Percentiles rank a stretch among this genome's conserved stretches.
Conservation (phyloP, 2,797 vertebrate species). For the Ctenosaura bakeri region DNA sequence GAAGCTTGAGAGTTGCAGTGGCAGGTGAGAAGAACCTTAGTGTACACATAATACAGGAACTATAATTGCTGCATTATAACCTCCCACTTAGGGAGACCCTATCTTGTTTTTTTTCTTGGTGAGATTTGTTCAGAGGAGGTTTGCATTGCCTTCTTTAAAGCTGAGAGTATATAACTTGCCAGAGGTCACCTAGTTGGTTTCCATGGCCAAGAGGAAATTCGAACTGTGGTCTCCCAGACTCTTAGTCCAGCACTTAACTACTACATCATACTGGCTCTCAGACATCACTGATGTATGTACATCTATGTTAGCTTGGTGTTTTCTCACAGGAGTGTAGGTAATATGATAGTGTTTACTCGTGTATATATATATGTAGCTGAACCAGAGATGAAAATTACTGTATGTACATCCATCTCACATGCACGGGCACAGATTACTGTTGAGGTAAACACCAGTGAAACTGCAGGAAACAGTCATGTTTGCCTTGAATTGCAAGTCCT, state of each 20-base stretch:
- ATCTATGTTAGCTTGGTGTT: not conserved
- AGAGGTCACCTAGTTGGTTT: too few species aligned
- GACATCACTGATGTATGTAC: not conserved
- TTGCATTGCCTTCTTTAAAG: too few species aligned
- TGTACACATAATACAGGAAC: not conserved
- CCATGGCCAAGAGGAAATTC: too few species aligned
- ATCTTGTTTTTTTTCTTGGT: too few species aligned
- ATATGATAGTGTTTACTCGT: not conserved
- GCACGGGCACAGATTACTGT: too few species aligned
- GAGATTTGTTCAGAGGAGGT: too few species aligned
- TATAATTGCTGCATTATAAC: not conserved
- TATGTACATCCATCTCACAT: not conserved
- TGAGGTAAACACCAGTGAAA: too few species aligned
- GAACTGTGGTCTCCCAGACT: too few species aligned
- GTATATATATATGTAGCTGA: not conserved
- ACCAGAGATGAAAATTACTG: not conserved
- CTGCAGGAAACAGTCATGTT: not conserved
- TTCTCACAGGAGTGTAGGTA: too few species aligned
- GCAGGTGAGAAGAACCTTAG: not conserved
- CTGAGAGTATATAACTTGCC: too few species aligned
- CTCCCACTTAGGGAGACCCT: too few species aligned
- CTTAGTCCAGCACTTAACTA: too few species aligned
- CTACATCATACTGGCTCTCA: not conserved
- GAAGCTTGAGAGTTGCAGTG: not conserved
- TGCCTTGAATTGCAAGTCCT: not conserved